Base-by-base conservation (phyloP, 1,140 invertebrate genomes). In the Drosophila miranda region DNA sequence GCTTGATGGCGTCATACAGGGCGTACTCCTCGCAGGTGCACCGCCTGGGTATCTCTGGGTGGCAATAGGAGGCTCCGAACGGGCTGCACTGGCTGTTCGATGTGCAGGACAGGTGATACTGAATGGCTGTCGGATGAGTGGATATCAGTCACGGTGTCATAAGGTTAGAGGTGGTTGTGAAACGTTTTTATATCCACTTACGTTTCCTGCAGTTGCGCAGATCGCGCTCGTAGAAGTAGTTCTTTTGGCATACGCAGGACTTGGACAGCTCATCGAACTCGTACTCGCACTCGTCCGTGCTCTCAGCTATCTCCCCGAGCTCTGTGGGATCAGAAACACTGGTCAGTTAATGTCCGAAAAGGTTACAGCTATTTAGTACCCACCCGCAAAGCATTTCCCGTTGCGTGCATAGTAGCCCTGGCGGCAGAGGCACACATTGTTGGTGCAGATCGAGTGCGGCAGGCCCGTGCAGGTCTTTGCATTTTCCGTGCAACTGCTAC, bases 61-160 rank as follows among this genome's bases (percentile, higher is more conserved):
- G 75, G 54, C 90, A 91, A 70, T 61, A 89, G 51, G 90, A 76
- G 30, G 90, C 88, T 6, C 90, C 90, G 14, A 79, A 91, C 4
- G 90, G 90, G 74, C 90, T 91, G 49, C 90, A 91, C 77, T 91
- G 90, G 46, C 79, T 90, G 66, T 91, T 78, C 51, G 89, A 83
- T 13, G 83, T 90, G 69, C 90, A 91, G 5, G 90, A 90, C 46
- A 90, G 42, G 34, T 88, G 83, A 62, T 86, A 90, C 75, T 89
- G 89, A 48, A 90, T 90, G n/a, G 89, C 89, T 90, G 59, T 48
- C 4, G 11, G 28, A 7, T 13, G 4, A 9, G 11, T 26, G 23
- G 23, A 26, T 4, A 26, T 26, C 23, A 6, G 30, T 11, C 9
- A 34, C 0, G 9, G 30, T 2, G 19, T 28, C 34, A 42, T 16